Conservation (phyloP, 2,888 invertebrate species). For the Ophion ventricosus region DNA sequence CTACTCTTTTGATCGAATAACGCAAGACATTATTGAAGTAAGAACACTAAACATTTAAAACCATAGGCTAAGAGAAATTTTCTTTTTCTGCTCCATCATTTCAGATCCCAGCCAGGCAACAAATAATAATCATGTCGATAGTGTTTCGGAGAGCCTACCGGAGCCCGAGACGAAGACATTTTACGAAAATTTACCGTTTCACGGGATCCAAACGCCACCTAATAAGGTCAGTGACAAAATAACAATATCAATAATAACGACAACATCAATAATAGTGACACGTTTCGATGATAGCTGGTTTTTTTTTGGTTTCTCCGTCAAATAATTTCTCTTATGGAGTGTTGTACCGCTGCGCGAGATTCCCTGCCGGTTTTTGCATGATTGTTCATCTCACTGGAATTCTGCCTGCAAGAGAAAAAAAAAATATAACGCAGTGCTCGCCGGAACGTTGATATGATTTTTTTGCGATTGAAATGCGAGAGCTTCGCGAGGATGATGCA, state of each 20-base stretch:
- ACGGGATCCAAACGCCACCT: slow-evolving; percentile 96
- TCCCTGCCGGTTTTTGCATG: slow-evolving; percentile 50
- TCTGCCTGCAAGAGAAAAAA: slow-evolving; percentile 3
- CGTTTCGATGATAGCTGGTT: not conserved
- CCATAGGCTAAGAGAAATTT: not conserved
- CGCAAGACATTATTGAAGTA: not conserved
- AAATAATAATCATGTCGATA: slow-evolving; percentile 82
- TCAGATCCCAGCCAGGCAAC: slow-evolving; percentile 81
- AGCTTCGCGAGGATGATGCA: not conserved
- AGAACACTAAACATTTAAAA: not conserved
- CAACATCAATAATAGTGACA: not conserved
- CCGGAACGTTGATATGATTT: slow-evolving; percentile 28
- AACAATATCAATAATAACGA: slow-evolving; percentile 4
- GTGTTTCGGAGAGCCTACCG: slow-evolving; percentile 88
- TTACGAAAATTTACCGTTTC: slow-evolving; percentile 98
- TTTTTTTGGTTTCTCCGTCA: slow-evolving; percentile 3
- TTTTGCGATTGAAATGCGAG: slow-evolving; percentile 8
- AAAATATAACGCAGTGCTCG: slow-evolving; percentile 13
- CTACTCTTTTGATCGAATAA: not conserved
- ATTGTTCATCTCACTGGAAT: slow-evolving; percentile 16
- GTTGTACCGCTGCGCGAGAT: slow-evolving; percentile 23
- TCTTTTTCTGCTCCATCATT: slow-evolving; percentile 68
- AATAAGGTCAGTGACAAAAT: slow-evolving; percentile 89
- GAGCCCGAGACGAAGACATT: slow-evolving; percentile 92
- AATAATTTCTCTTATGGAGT: slow-evolving; percentile 40